Conservation (phyloP, 1,140 invertebrate species). For the Achroia grisella region DNA sequence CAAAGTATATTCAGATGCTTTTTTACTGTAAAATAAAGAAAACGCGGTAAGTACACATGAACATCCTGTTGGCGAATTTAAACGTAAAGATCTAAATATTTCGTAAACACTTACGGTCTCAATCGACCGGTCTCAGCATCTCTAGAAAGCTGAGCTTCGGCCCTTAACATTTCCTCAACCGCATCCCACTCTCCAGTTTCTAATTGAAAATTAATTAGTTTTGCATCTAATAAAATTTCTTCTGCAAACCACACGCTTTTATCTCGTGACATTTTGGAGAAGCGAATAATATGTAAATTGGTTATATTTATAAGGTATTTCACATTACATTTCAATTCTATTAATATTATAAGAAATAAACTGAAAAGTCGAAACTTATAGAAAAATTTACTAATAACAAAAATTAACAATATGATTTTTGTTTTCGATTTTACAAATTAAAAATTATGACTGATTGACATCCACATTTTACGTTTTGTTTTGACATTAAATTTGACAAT, state of each 20-base stretch:
- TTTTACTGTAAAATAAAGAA: constrained; percentile 56
- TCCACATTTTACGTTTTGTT: too few relatives aligned
- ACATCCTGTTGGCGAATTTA: too few relatives aligned
- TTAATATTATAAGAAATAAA: not conserved
- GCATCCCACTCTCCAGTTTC: constrained; percentile 70
- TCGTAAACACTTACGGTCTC: constrained; percentile 49
- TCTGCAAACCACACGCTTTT: constrained; percentile 73
- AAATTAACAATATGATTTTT: not conserved
- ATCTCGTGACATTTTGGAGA: constrained; percentile 64
- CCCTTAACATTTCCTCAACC: constrained; percentile 69
- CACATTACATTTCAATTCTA: not conserved
- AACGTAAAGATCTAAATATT: constrained; percentile 3
- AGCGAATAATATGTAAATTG: not conserved
- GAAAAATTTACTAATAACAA: not conserved
- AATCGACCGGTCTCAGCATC: constrained; percentile 69
- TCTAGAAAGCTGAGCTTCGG: constrained; percentile 65
- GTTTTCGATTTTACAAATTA: too few relatives aligned
- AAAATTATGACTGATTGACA: too few relatives aligned
- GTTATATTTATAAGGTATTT: not conserved
- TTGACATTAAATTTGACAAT: too few relatives aligned
- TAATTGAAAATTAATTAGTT: constrained; percentile 68
- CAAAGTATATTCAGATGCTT: constrained; percentile 70
- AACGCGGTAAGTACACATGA: too few relatives aligned
- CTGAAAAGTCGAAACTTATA: not conserved
- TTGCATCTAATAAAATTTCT: constrained; percentile 69